Conservation (phyloP, 2,888 invertebrate genomes). For the Leptinotarsa haldemani region DNA sequence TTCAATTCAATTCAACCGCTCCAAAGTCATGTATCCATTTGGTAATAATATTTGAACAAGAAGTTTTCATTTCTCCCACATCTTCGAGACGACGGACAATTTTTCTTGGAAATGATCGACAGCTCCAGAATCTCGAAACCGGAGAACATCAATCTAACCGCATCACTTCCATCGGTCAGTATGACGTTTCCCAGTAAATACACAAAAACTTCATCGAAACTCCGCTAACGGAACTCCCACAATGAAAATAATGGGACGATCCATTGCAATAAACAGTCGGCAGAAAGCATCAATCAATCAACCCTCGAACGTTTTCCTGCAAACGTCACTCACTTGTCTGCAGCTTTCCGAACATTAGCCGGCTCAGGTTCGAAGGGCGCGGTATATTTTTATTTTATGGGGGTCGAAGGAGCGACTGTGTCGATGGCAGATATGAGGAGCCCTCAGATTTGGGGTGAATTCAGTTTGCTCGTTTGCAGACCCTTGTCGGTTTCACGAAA, state of each 20-base stretch:
- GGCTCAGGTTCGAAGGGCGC: neutral
- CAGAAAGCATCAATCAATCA: neutral
- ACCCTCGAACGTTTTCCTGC: neutral
- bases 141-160: constrained; percentile 1
- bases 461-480: too few species aligned
- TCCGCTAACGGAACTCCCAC: neutral
- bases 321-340: constrained; percentile 10
- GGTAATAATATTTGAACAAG: too few species aligned
- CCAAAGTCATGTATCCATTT: too few species aligned
- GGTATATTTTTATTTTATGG: constrained; percentile 12
- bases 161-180: neutral
- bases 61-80: too few species aligned
- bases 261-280: constrained; percentile 10
- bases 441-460: too few species aligned
- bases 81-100: too few species aligned
- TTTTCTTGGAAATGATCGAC: too few species aligned
- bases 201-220: neutral
- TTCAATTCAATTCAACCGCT: too few species aligned
- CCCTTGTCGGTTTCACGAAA: too few species aligned
- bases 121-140: neutral
- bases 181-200: constrained; percentile 5
- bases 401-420: neutral
- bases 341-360: constrained; percentile 8
- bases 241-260: constrained; percentile 6
- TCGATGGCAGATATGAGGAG: neutral